Conservation (phyloP, 2,888 invertebrate species). For the Lagria hirta region DNA sequence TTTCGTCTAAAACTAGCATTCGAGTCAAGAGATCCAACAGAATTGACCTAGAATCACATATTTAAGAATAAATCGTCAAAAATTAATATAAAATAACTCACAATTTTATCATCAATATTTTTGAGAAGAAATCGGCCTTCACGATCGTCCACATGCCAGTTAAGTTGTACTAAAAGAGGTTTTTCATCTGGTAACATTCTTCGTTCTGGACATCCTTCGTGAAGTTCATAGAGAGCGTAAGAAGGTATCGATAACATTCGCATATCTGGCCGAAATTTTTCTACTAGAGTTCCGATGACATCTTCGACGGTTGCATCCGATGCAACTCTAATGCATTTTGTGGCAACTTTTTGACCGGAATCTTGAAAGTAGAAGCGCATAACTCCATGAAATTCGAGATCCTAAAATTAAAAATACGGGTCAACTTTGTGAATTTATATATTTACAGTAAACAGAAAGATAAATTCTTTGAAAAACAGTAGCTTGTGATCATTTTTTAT, state of each 20-base stretch:
- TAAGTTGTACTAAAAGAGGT: constrained; percentile 93
- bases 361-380: constrained; percentile 99
- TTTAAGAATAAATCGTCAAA: constrained; percentile 5
- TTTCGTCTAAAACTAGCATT: constrained; percentile 87
- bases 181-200: constrained; percentile 88
- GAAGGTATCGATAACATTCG: constrained; percentile 83
- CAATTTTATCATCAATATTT: constrained; percentile 83
- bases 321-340: constrained; percentile 97
- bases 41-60: constrained; percentile 57
- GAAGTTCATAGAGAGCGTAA: constrained; percentile 74
- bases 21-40: constrained; percentile 70
- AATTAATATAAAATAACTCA: constrained; percentile 44
- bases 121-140: constrained; percentile 96
- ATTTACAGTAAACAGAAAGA: background rate
- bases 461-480: too few species aligned
- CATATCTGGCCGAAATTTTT: constrained; percentile 99
- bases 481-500: too few species aligned
- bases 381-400: constrained; percentile 97
- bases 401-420: constrained; percentile 70
- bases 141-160: constrained; percentile 98
- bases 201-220: constrained; percentile 74
- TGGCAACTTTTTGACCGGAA: constrained; percentile 96
- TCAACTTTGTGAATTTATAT: too few species aligned
- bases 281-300: constrained; percentile 94
- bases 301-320: constrained; percentile 95